These are phyloP conservation scores for Terebella lapidaria DNA, from an alignment of 2,888 invertebrate species.

Conservation along the genomic window DNA sequence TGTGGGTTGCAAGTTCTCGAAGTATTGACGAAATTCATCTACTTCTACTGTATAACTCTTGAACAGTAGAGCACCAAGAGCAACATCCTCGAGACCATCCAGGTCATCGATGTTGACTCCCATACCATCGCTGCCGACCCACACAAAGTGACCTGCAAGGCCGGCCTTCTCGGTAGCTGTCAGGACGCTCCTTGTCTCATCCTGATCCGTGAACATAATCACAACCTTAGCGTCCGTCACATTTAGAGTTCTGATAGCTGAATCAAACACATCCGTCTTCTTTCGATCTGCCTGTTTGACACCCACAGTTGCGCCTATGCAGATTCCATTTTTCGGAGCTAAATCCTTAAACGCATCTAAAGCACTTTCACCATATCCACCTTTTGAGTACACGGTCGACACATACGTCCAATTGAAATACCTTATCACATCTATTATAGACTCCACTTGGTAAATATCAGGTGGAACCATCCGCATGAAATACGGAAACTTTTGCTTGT, in stretches of 20 bases:
- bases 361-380: slow-evolving; percentile 49
- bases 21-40: slow-evolving; percentile 28
- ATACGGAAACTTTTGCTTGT: slow-evolving; percentile 36
- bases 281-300: slow-evolving; percentile 5
- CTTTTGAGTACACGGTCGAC: slow-evolving; percentile 70
- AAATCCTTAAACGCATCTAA: slow-evolving; percentile 25
- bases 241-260: background rate
- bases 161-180: slow-evolving; percentile 24
- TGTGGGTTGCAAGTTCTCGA: slow-evolving; percentile 25
- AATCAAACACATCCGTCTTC: background rate
- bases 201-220: slow-evolving; percentile 37
- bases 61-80: slow-evolving; percentile 29
- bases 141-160: slow-evolving; percentile 34
- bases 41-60: slow-evolving; percentile 13
- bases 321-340: slow-evolving; percentile 24
- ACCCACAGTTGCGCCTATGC: slow-evolving; percentile 31
- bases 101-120: slow-evolving; percentile 26
- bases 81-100: slow-evolving; percentile 25
- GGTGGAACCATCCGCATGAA: slow-evolving; percentile 43
- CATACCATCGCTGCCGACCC: slow-evolving; percentile 41
- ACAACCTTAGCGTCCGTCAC: slow-evolving; percentile 30
- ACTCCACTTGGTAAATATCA: slow-evolving; percentile 34
- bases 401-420: slow-evolving; percentile 70
- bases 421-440: slow-evolving; percentile 31
- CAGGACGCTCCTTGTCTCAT: slow-evolving; percentile 29